Evolutionary conservation across 2,797 vertebrate genomes (phyloP).

Genomic region (Scyliorhinus canicula): DNA sequence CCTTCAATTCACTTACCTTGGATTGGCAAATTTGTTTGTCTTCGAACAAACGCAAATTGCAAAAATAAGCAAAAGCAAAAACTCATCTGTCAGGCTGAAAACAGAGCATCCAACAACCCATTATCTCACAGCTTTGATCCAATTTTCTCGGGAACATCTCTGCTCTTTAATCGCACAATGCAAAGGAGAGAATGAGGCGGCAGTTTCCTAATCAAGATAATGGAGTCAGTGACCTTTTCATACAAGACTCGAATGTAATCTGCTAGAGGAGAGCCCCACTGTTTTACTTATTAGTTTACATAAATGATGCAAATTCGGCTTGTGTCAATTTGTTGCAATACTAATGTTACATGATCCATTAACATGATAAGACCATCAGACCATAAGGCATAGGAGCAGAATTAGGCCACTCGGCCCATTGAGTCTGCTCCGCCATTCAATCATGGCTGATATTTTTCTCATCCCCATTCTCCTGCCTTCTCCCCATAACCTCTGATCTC

Average conservation of each 20-base stretch:
- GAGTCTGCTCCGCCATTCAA: too few species aligned
- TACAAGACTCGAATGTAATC: not conserved
- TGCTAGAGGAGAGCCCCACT: too few species aligned
- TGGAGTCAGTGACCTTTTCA: not conserved
- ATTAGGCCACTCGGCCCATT: too few species aligned
- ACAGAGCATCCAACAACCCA: not conserved
- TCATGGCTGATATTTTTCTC: too few species aligned
- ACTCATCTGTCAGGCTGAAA: not conserved
- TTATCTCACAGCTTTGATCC: conserved; percentile 5
- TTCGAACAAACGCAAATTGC: not conserved
- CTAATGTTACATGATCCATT: not conserved
- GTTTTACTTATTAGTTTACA: not conserved
- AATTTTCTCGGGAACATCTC: not conserved
- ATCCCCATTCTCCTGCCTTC: too few species aligned
- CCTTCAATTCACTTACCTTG: not conserved
- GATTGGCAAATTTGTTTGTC: not conserved
- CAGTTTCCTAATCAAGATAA: conserved; percentile 15
- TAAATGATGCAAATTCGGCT: not conserved
- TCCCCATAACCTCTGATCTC: too few species aligned
- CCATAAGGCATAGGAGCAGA: too few species aligned
- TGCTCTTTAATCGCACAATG: not conserved
- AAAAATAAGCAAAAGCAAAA: not conserved
- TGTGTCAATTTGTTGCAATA: not conserved
- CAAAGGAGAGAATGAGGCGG: not conserved
- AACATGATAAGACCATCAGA: too few species aligned